These are phyloP conservation scores for Homarus gammarus DNA, from an alignment of 2,888 invertebrate genomes.

Conservation along the genomic window DNA sequence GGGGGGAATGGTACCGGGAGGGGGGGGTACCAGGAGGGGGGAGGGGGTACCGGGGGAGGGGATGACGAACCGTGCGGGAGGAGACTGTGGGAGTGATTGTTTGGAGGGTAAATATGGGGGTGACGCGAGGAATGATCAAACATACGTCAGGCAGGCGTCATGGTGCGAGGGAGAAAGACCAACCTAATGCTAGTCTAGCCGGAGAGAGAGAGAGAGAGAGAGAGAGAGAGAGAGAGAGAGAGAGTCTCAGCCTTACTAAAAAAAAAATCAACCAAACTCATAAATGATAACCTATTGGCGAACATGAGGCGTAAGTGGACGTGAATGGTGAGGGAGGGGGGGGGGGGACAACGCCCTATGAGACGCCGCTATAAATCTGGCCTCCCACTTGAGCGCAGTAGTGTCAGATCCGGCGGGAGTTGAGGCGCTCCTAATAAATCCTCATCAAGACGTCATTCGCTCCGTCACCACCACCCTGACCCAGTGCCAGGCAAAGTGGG, in stretches of 20 bases:
- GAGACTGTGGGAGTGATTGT: constrained; percentile 8
- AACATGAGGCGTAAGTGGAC: neutral
- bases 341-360: neutral
- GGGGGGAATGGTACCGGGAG: too few relatives aligned
- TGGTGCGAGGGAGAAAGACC: too few relatives aligned
- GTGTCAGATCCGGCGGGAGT: neutral
- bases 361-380: constrained; percentile 5
- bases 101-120: constrained; percentile 41
- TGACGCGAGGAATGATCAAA: constrained; percentile 26
- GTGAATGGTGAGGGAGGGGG: neutral
- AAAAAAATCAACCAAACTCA: neutral
- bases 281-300: neutral
- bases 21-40: neutral
- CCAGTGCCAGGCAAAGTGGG: too few relatives aligned
- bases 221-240: too few relatives aligned
- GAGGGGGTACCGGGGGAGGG: neutral
- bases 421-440: neutral
- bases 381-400: neutral
- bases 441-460: neutral
- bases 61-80: neutral
- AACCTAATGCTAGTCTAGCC: too few relatives aligned
- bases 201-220: too few relatives aligned
- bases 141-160: neutral
- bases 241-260: too few relatives aligned
- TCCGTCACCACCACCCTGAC: neutral